phyloP scores from a whole-genome alignment of 1,140 invertebrate species.

The Cyclina sinensis region DNA sequence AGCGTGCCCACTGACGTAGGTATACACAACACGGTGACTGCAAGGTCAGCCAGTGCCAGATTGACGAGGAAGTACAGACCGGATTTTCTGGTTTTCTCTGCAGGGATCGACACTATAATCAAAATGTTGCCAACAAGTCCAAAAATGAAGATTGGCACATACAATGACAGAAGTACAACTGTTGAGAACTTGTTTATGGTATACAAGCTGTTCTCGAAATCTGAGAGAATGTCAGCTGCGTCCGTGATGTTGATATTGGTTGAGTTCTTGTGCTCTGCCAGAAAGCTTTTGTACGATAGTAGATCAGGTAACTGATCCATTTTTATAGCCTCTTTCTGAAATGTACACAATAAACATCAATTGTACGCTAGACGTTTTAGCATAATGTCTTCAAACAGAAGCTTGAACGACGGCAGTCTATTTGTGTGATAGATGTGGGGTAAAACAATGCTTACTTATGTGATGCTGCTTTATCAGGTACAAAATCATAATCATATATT shows the following conservation, averaged over 20 bases:
- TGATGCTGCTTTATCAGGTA: too few relatives aligned
- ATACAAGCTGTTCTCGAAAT: slow-evolving; percentile 67
- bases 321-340: background rate
- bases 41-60: slow-evolving; percentile 75
- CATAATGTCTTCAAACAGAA: too few relatives aligned
- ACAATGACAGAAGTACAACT: slow-evolving; percentile 74
- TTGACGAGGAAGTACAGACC: slow-evolving; percentile 77
- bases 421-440: too few relatives aligned
- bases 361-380: too few relatives aligned
- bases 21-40: slow-evolving; percentile 84
- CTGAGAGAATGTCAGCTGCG: slow-evolving; percentile 67
- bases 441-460: too few relatives aligned
- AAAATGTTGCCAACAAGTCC: slow-evolving; percentile 77
- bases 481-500: too few relatives aligned
- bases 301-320: slow-evolving; percentile 73
- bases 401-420: too few relatives aligned
- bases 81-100: slow-evolving; percentile 69
- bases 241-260: slow-evolving; percentile 70
- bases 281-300: slow-evolving; percentile 62
- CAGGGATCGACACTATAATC: slow-evolving; percentile 69
- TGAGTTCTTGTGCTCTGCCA: slow-evolving; percentile 62
- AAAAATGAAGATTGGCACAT: slow-evolving; percentile 73
- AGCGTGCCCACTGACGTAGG: slow-evolving; percentile 90
- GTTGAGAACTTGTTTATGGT: slow-evolving; percentile 62
- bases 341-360: background rate